Base-by-base conservation (phyloP, 2,888 invertebrate genomes). In the Cartodere bifasciata region DNA sequence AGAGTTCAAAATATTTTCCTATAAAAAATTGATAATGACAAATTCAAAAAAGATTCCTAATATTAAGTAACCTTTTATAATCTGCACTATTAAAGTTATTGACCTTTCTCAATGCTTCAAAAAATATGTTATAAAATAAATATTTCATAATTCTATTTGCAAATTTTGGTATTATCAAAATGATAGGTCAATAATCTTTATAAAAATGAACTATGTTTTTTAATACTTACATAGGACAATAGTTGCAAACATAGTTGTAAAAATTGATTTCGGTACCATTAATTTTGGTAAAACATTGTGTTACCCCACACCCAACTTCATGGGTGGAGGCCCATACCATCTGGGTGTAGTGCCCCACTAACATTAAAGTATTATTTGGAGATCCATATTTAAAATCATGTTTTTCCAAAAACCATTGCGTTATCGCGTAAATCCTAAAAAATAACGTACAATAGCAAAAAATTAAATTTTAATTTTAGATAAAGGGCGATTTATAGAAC, bases 241-340 rank as follows among this genome's bases (percentile, higher is more conserved):
- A 85, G 62, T 84, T 82, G 57, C 85, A 85, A 15, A 85, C 76
- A 54, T 84, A 85, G 56, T 78, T 82, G 59, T 72, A 84, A 57
- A 75, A 85, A 60, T 69, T 61, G 58, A 60, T 36, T 65, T 70
- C 60, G 65, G 65, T 9, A 65, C 70, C 16, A 25, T 46, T 46
- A 10, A 33, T 30, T 7, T 68, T 68, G 13, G 58, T 56, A n/a
- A 63, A 55, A 50, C 85, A 85, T 48, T 72, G 68, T 13, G 77
- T 68, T 43, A 81, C 63, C 1, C 83, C 82, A 47, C 84, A 84
- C 20, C 84, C 83, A 10, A 84, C 71, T 52, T 76, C 72, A 52
- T 82, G 81, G 12, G 72, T 74, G 3, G 78, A 67, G 7, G 81
- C 81, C 84, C 84, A 85, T 13, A 79, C 80, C 74, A 84, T 72